phyloP scores from a whole-genome alignment of 2,797 vertebrate species.

The Schizopygopsis malacanthus region DNA sequence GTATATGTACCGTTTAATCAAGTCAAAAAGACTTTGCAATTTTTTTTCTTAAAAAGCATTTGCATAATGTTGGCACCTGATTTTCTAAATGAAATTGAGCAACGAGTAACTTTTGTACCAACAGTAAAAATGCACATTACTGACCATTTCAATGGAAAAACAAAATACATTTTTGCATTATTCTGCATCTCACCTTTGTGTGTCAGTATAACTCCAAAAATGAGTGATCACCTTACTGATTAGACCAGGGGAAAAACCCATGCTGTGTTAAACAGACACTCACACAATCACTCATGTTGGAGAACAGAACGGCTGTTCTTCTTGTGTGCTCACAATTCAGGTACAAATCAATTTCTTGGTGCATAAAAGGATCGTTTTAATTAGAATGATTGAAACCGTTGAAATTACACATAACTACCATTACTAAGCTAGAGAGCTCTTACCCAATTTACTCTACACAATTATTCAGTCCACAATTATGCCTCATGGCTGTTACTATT shows the following conservation, averaged over 20 bases:
- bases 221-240: not conserved
- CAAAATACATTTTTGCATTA: not conserved
- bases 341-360: conserved; percentile 25
- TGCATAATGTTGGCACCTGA: conserved; percentile 1
- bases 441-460: conserved; percentile 22
- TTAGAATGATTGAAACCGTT: conserved; percentile 12
- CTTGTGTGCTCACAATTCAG: not conserved
- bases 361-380: conserved; percentile 32
- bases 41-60: not conserved
- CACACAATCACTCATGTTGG: conserved; percentile 8
- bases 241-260: not conserved
- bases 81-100: not conserved
- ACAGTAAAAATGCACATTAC: not conserved
- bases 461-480: conserved; percentile 23
- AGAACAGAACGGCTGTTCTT: not conserved
- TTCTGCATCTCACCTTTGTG: not conserved
- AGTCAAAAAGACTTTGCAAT: not conserved
- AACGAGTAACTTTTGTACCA: not conserved
- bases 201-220: conserved; percentile 15
- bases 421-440: conserved; percentile 21
- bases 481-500: not conserved
- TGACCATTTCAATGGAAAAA: conserved; percentile 6
- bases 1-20: not conserved
- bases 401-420: conserved; percentile 14
- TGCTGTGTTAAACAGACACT: not conserved